Conservation (phyloP, 2,113 vertebrate species). For the Mus pahari region DNA sequence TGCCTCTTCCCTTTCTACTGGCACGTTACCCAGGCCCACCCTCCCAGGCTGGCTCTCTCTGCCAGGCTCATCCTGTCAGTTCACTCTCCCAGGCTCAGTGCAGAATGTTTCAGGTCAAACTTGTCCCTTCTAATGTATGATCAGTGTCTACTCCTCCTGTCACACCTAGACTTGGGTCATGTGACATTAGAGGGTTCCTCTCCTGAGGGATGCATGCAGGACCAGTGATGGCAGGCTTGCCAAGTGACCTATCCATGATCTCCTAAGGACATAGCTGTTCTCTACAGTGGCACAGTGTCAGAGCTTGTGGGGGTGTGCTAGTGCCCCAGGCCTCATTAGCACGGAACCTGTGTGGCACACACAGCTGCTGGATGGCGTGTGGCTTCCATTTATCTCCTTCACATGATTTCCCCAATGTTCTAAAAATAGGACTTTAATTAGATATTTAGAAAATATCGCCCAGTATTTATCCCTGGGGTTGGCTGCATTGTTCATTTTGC, state of each 20-base stretch:
- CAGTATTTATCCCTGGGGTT: neutral
- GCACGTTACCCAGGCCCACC: neutral
- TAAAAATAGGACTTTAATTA: conserved; percentile 11
- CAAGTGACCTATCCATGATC: neutral
- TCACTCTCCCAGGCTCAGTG: neutral
- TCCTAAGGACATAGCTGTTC: neutral
- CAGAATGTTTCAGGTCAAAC: too few relatives aligned
- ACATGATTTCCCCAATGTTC: neutral
- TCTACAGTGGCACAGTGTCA: neutral
- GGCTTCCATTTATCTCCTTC: neutral
- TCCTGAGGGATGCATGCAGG: neutral
- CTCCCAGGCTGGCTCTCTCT: neutral
- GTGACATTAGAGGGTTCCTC: too few relatives aligned
- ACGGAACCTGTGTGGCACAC: rapidly evolving
- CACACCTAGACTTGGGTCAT: neutral
- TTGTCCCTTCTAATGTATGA: neutral
- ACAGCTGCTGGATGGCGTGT: rapidly evolving
- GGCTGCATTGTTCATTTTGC: neutral
- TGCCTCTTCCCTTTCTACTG: neutral
- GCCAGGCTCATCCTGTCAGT: too few relatives aligned
- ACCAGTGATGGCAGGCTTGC: neutral
- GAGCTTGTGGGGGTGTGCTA: too few relatives aligned
- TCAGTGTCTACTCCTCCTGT: neutral
- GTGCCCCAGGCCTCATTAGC: neutral
- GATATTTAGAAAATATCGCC: neutral